Conservation (phyloP, 2,113 vertebrate genomes). For the Epinephelus cyanopodus region DNA sequence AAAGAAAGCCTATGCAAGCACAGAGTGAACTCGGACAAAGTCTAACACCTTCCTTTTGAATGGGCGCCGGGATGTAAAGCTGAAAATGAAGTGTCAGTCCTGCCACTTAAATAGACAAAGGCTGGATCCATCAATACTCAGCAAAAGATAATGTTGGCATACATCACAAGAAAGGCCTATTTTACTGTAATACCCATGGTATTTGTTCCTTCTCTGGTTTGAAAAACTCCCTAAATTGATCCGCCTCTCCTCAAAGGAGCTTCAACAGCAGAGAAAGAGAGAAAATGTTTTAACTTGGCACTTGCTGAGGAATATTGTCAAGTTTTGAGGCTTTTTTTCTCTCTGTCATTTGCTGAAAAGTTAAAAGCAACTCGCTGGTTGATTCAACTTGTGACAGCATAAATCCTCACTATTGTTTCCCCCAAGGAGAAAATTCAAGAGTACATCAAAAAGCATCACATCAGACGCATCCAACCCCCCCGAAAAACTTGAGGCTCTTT, state of each 20-base stretch:
- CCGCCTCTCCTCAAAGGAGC: constrained; percentile 16
- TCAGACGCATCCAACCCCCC: constrained; percentile 22
- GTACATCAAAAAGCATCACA: constrained; percentile 43
- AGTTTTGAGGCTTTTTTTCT: background rate
- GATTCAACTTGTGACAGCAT: constrained; percentile 50
- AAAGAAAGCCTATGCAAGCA: constrained; percentile 51
- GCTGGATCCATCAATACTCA: constrained; percentile 52
- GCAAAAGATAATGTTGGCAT: constrained; percentile 46
- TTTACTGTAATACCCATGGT: constrained; percentile 2
- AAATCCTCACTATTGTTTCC: constrained; percentile 49
- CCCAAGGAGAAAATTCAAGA: constrained; percentile 38
- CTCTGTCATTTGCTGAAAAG: constrained; percentile 28
- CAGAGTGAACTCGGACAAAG: constrained; percentile 42
- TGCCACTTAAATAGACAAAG: constrained; percentile 55
- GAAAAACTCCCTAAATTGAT: constrained; percentile 35
- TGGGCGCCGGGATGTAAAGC: constrained; percentile 34
- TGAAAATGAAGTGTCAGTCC: constrained; percentile 63
- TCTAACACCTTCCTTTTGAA: constrained; percentile 46
- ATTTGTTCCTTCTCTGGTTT: constrained; percentile 11
- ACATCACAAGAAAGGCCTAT: constrained; percentile 41
- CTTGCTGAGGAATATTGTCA: constrained; percentile 14
- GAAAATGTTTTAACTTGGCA: constrained; percentile 18
- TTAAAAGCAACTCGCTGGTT: constrained; percentile 47
- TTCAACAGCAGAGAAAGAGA: background rate
- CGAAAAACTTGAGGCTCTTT: constrained; percentile 25